Conservation (phyloP, 2,888 invertebrate genomes). For the Halictus quadricinctus region DNA sequence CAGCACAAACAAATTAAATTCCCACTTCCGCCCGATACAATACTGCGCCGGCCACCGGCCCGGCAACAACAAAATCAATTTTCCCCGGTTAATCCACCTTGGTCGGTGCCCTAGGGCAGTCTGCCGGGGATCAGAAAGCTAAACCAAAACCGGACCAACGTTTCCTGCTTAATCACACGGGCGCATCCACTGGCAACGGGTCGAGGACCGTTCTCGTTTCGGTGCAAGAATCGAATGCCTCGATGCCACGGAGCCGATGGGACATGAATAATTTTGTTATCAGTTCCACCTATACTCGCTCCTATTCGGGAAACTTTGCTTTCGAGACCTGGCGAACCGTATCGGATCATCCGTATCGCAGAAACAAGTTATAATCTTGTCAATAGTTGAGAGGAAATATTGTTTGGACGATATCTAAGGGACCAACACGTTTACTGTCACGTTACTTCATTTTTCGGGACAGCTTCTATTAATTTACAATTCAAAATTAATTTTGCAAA, state of each 20-base stretch:
- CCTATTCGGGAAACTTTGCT: not conserved
- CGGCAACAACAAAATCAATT: conserved; percentile 47
- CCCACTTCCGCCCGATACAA: conserved; percentile 24
- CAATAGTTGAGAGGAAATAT: not conserved
- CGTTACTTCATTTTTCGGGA: not conserved
- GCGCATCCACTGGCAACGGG: not conserved
- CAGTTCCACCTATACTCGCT: not conserved
- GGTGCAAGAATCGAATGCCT: not conserved
- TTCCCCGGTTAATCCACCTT: conserved; percentile 38
- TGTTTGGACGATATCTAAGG: not conserved
- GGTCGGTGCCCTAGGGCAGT: not conserved
- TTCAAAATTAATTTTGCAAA: not conserved
- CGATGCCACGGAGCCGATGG: not conserved
- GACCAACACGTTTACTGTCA: not conserved
- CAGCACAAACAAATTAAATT: conserved; percentile 41
- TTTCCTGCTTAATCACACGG: conserved; percentile 8
- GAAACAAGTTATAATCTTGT: not conserved
- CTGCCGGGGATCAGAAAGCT: conserved; percentile 28
- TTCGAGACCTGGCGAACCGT: not conserved
- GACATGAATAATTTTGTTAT: conserved; percentile 25
- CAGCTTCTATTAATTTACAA: not conserved
- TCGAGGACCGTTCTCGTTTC: not conserved
- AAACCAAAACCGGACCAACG: conserved; percentile 29
- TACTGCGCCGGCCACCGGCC: not conserved
- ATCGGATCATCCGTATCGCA: not conserved